These are phyloP conservation scores for Anguilla japonica DNA, from an alignment of 2,113 vertebrate genomes.

Conservation along the genomic window DNA sequence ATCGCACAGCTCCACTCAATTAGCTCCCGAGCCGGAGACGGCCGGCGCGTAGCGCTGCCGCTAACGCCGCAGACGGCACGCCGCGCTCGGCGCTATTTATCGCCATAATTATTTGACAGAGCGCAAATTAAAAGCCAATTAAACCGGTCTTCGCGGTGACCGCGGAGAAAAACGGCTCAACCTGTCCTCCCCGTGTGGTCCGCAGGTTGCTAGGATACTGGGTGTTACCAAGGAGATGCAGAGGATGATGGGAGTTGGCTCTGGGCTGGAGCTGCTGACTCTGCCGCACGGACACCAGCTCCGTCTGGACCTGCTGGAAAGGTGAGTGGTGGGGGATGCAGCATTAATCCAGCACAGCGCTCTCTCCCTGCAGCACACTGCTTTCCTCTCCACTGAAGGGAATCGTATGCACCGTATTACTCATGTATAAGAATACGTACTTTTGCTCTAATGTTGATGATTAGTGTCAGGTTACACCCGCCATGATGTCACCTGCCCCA, in stretches of 20 bases:
- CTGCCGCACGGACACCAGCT: constrained; percentile 96
- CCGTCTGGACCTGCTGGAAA: constrained; percentile 92
- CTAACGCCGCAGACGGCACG: constrained; percentile 17
- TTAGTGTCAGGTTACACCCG: no score
- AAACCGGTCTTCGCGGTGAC: constrained; percentile 24
- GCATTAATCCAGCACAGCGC: neutral
- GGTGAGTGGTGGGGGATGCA: constrained; percentile 64
- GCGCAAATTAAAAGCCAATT: constrained; percentile 34
- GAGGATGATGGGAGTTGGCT: constrained; percentile 95
- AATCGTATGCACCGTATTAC: neutral
- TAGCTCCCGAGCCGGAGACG: constrained; percentile 14
- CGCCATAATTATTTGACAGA: constrained; percentile 32
- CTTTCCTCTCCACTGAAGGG: neutral
- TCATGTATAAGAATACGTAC: no score
- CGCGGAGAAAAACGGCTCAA: constrained; percentile 17
- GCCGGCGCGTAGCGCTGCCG: neutral
- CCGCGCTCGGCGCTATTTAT: constrained; percentile 23
- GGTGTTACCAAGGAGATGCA: constrained; percentile 89
- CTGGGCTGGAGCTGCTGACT: constrained; percentile 93
- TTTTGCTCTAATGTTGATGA: no score
- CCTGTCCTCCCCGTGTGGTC: constrained; percentile 36
- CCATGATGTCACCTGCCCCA: no score
- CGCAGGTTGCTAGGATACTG: constrained; percentile 93
- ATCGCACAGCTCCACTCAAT: neutral
- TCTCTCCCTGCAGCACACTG: neutral